Percentiles rank a stretch among this genome's conserved stretches.
phyloP scores from a whole-genome alignment of 1,140 invertebrate genomes.

The Anastatus disparis region DNA sequence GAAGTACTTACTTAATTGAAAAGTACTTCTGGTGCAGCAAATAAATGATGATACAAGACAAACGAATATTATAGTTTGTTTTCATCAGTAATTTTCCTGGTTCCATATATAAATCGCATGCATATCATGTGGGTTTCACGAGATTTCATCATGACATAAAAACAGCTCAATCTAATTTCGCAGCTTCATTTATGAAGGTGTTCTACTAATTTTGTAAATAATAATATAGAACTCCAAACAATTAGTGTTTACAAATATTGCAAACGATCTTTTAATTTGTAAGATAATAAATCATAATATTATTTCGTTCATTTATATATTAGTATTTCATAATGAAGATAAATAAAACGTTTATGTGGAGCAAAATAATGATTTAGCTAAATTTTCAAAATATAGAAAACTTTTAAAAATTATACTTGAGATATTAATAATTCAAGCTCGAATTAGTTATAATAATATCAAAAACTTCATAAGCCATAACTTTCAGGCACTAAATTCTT shows the following conservation, averaged over 20 bases:
- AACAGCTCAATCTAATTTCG: slow-evolving; percentile 27
- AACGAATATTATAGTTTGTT: slow-evolving; percentile 21
- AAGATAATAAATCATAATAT: background rate
- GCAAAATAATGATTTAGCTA: too few species aligned
- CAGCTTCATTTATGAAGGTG: slow-evolving; percentile 16
- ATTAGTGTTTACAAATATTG: background rate
- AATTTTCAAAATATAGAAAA: too few species aligned
- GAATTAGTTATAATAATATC: too few species aligned
- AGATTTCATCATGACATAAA: slow-evolving; percentile 31
- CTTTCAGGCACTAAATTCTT: too few species aligned
- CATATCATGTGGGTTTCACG: slow-evolving; percentile 13
- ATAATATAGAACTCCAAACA: slow-evolving; percentile 11
- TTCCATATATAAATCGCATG: slow-evolving; percentile 27
- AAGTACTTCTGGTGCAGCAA: too few species aligned
- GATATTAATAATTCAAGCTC: too few species aligned
- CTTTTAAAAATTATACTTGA: too few species aligned
- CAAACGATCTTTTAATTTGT: background rate
- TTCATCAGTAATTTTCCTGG: slow-evolving; percentile 34
- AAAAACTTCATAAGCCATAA: too few species aligned
- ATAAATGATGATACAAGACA: background rate
- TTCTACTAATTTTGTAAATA: slow-evolving; percentile 23
- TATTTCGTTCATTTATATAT: background rate
- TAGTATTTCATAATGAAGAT: too few species aligned
- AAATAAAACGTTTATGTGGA: too few species aligned
- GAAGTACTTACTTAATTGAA: too few species aligned